phyloP scores from a whole-genome alignment of 2,797 vertebrate genomes.

The Dermochelys coriacea region DNA sequence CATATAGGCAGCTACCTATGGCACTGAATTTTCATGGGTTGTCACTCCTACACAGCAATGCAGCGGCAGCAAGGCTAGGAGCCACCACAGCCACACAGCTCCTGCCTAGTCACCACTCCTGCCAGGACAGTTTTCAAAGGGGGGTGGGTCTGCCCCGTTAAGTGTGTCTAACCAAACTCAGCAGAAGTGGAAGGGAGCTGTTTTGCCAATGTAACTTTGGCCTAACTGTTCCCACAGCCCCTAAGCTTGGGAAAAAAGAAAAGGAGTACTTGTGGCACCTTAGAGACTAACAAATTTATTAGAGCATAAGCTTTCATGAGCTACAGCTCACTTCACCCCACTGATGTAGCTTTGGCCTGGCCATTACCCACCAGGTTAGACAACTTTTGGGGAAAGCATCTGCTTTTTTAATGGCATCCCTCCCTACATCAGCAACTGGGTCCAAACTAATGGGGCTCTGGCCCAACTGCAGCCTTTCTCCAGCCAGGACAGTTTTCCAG shows the following conservation, averaged over 20 bases:
- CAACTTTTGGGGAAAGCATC: not conserved
- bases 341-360: not conserved
- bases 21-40: not conserved
- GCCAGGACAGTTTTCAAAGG: too few species aligned
- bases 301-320: too few species aligned
- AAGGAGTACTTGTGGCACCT: too few species aligned
- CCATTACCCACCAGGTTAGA: not conserved
- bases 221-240: not conserved
- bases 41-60: not conserved
- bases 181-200: too few species aligned
- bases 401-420: not conserved
- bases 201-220: too few species aligned
- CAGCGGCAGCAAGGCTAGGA: not conserved
- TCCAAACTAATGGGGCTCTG: not conserved
- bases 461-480: not conserved
- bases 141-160: too few species aligned
- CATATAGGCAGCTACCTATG: not conserved
- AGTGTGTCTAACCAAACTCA: too few species aligned
- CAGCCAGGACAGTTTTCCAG: not conserved
- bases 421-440: not conserved
- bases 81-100: not conserved
- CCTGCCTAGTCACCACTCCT: not conserved
- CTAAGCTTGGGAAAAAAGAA: not conserved
- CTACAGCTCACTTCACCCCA: too few species aligned
- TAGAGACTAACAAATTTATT: too few species aligned